Conservation (phyloP, 2,797 vertebrate genomes). For the Adelosebastes latens region DNA sequence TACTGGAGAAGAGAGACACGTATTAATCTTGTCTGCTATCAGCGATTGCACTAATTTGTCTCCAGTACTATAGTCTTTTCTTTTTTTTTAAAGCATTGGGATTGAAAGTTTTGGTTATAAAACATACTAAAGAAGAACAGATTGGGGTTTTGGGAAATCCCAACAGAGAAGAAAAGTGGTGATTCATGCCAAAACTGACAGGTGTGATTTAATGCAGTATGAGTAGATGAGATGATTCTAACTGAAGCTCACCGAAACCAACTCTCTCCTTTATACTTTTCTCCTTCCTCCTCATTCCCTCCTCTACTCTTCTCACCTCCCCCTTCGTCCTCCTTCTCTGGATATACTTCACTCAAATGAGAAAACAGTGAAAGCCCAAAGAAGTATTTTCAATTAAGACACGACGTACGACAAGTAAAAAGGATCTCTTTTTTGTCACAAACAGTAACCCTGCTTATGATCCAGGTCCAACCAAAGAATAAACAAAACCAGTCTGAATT, state of each 20-base stretch:
- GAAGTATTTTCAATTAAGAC: not conserved
- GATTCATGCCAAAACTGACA: slow-evolving; percentile 41
- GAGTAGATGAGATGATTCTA: slow-evolving; percentile 8
- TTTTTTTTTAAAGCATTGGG: not conserved
- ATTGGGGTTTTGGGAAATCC: slow-evolving; percentile 20
- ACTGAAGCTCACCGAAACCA: slow-evolving; percentile 5
- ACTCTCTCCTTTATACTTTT: slow-evolving; percentile 13
- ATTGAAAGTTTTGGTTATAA: not conserved
- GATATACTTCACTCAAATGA: slow-evolving; percentile 13
- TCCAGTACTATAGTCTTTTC: not conserved
- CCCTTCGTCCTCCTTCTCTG: slow-evolving; percentile 22
- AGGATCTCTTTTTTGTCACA: not conserved
- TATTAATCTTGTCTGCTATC: not conserved
- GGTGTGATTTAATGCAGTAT: slow-evolving; percentile 31
- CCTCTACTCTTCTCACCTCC: slow-evolving; percentile 36
- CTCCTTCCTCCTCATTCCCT: slow-evolving; percentile 33
- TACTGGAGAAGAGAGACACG: not conserved
- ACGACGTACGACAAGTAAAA: not conserved
- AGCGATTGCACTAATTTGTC: not conserved
- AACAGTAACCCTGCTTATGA: not conserved
- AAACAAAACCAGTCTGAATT: no score
- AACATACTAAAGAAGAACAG: not conserved
- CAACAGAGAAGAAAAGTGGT: slow-evolving; percentile 13
- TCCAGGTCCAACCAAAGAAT: not conserved
- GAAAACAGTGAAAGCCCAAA: not conserved